Conservation (phyloP, 2,797 vertebrate species). For the Odontamblyopus lacepedii region DNA sequence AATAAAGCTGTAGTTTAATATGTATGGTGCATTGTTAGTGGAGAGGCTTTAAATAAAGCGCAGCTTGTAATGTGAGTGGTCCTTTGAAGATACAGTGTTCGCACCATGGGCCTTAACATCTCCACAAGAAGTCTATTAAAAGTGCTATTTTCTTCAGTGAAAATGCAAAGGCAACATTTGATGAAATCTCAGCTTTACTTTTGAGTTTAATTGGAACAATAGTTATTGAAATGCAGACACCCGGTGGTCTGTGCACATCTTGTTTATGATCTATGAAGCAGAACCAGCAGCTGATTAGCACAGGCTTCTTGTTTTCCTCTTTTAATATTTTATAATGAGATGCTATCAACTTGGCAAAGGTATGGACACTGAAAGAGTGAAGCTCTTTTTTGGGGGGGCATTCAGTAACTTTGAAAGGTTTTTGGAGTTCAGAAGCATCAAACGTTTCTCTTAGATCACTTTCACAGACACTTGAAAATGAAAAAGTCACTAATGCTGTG, state of each 20-base stretch:
- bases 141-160: neutral
- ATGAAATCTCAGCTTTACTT: neutral
- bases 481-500: neutral
- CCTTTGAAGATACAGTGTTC: neutral
- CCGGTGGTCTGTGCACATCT: neutral
- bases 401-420: neutral
- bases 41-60: slow-evolving; percentile 5
- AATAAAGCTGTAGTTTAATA: slow-evolving; percentile 54
- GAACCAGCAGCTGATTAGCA: slow-evolving; percentile 26
- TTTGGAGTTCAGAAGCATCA: neutral
- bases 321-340: slow-evolving; percentile 10
- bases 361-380: neutral
- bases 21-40: slow-evolving; percentile 33
- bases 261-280: slow-evolving; percentile 10
- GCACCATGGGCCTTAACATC: neutral
- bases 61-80: slow-evolving; percentile 12
- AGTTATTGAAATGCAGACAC: neutral
- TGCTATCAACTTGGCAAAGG: slow-evolving; percentile 6
- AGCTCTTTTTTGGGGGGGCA: neutral
- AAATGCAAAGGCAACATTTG: neutral
- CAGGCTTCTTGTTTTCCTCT: slow-evolving; percentile 4
- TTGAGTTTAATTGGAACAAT: neutral
- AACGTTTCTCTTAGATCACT: neutral
- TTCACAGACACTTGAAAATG: neutral
- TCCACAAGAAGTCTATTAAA: neutral